Evolutionary conservation across 2,113 vertebrate genomes (phyloP).

Genomic region (Aldabrachelys gigantea): DNA sequence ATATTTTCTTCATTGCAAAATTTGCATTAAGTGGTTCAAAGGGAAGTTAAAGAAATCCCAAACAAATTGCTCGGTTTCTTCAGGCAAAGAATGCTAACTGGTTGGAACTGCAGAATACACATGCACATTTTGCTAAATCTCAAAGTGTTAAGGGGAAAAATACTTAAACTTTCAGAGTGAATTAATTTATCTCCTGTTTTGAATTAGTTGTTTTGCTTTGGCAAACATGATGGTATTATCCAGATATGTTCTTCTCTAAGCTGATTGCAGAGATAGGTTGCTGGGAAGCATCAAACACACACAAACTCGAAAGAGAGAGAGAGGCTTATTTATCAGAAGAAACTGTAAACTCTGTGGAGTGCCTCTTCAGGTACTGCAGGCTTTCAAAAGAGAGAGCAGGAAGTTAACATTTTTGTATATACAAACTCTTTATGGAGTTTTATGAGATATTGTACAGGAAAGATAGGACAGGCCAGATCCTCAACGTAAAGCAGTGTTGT

Average conservation of each 20-base stretch:
- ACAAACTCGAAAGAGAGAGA: background rate
- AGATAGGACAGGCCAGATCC: fast-evolving
- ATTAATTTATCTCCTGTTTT: conserved; percentile 33
- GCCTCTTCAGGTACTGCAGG: background rate
- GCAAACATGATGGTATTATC: conserved; percentile 49
- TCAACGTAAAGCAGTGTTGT: background rate
- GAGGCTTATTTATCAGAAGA: background rate
- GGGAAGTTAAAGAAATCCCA: background rate
- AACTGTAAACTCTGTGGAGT: background rate
- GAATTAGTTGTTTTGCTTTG: conserved; percentile 63
- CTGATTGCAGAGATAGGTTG: conserved; percentile 20
- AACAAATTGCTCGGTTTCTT: background rate
- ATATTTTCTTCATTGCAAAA: background rate
- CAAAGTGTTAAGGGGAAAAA: background rate
- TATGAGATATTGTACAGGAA: background rate
- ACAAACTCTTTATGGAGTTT: background rate
- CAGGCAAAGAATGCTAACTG: background rate
- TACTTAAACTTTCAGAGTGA: conserved; percentile 47
- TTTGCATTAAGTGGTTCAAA: background rate
- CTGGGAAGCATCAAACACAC: conserved; percentile 40
- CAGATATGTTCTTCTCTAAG: conserved; percentile 38
- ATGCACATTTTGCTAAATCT: background rate
- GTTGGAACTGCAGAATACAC: conserved; percentile 2
- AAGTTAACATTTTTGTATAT: background rate
- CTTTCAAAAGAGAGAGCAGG: background rate